Base-by-base conservation (phyloP, 2,113 vertebrate genomes). In the Amphilophus citrinellus region DNA sequence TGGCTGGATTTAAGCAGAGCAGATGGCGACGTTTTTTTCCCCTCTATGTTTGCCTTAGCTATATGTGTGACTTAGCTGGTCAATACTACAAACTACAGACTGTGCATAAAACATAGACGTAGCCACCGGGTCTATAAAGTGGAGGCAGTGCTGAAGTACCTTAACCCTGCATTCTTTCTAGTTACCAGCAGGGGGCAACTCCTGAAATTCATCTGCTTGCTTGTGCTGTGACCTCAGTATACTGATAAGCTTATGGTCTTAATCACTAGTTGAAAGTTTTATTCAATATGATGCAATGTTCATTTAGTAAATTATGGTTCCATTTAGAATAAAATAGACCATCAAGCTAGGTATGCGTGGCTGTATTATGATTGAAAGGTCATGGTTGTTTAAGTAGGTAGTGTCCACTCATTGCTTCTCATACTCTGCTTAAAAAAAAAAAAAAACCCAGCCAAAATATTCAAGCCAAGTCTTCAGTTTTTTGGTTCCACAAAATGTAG, bases 1-100 rank as follows among this genome's bases (percentile, higher is more conserved):
- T n/a, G 68, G 27, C 47, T 73, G 32, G 68, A 56, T 56, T 73
- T 47, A 73, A 53, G 68, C 27, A 73, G 47, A 73, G 27, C 47
- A 73, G 47, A 73, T 73, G 47, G 68, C 56, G 47, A 14, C 47
- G 32, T 53, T 44, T 56, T 73, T 73, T 56, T 5, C 68, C 27
- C 66, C 44, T 73, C 47, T 53, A 11, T 53, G 66, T 24, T n/a
- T 2, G 17, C 47, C 27, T 32, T 32, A n/a, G 27, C 27, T 73
- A 44, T 2, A 53, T 73, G 44, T 73, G 27, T 53, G 68, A 73
- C 68, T 73, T 53, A n/a, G 17, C 17, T 73, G 66, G 66, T 73
- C 17, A 73, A 32, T 73, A 53, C 47, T 32, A 53, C 68, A 73
- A 32, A 73, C 68, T 44, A 30, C 2, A 56, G 27, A 56, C 68